Base-by-base conservation (phyloP, 2,113 vertebrate genomes). In the Hemiscyllium ocellatum region DNA sequence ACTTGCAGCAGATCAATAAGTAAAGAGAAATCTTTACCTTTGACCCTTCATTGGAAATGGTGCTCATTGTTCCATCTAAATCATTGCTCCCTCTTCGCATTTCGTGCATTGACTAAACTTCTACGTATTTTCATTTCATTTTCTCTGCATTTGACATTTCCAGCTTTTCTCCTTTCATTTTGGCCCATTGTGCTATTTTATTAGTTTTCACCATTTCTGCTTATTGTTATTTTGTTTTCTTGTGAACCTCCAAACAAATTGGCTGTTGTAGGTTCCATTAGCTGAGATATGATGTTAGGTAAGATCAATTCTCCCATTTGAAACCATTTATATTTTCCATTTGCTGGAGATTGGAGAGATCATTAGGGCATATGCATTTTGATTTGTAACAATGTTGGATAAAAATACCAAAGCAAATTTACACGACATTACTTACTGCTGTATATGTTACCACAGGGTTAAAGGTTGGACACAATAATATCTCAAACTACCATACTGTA, bases 301-400 rank as follows among this genome's bases (percentile, higher is more conserved):
- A 17, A 93, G 61, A 93, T 61, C 89, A 22, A 17, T 47, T 61
- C 26, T 61, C 65, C 56, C 33, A 37, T 93, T 47, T 68, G n/a
- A 93, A 93, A 68, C 33, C 33, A 93, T 66, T 93, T 93, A 66
- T 93, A 37, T 93, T 91, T 89, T 91, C 89, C 89, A 91, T 91
- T 65, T 91, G 89, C 33, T 91, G 33, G 17, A n/a, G 61, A 13
- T 66, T 93, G 1, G n/a, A 93, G 89, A 66, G 65, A 93, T 66
- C 65, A 65, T 2, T 61, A 42, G 89, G 89, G 61, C n/a, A 66
- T n/a, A 37, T 66, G n/a, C n/a, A 61, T 22, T 33, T 66, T 93
- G 37, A 22, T 93, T 93, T 93, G 37, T 22, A 93, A 93, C 2
- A 22, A 17, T n/a, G 65, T 37, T 93, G 61, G n/a, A 93, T 37